Conservation (phyloP, 2,888 invertebrate genomes). For the Coelogynopora nodosa region DNA sequence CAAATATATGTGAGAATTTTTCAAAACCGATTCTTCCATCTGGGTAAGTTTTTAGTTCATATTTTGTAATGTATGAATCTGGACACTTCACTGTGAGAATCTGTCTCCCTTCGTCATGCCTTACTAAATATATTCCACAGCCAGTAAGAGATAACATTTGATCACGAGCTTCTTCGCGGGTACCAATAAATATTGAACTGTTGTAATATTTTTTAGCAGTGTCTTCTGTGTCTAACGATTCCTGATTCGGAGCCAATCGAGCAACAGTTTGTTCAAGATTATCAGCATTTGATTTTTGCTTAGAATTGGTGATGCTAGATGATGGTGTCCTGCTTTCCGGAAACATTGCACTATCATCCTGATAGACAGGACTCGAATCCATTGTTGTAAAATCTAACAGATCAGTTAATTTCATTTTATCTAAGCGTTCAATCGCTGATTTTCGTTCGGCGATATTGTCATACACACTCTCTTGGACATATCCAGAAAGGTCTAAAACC, state of each 20-base stretch:
- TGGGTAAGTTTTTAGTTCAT: neutral
- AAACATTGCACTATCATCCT: neutral
- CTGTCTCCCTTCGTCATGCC: neutral
- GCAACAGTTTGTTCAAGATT: neutral
- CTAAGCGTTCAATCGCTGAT: neutral
- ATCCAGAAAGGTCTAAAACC: neutral
- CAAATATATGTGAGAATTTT: neutral
- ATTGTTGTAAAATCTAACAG: neutral
- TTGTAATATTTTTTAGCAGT: neutral
- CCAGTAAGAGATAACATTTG: neutral
- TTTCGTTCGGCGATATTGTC: neutral
- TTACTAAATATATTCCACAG: neutral
- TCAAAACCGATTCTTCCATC: neutral
- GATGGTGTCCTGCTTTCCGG: neutral
- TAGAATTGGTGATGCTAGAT: neutral
- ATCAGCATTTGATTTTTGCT: neutral
- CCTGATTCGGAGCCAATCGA: neutral
- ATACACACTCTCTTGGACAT: neutral
- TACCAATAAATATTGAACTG: neutral
- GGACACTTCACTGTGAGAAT: neutral
- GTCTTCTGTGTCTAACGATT: neutral
- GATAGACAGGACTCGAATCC: neutral
- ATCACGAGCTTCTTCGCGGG: neutral
- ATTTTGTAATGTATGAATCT: neutral
- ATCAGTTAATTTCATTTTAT: neutral